Evolutionary conservation across 2,113 vertebrate genomes (phyloP), one percentile per base, ranked within the genome.

Genomic region (Dasypus novemcinctus): DNA sequence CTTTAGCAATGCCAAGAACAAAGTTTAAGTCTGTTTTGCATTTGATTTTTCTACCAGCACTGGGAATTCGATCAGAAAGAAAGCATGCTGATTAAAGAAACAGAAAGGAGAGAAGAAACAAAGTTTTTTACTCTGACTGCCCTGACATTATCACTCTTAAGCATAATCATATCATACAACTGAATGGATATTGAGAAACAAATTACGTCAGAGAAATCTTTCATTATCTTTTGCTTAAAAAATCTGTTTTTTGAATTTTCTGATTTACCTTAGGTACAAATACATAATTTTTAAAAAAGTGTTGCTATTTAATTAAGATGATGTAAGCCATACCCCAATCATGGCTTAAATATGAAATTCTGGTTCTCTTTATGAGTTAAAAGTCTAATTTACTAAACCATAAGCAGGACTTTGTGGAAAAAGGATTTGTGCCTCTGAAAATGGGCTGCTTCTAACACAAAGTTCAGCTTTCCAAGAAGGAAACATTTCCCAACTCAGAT

Each of bases 171-270:
- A 82, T 85, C 8, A 86, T 69, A 91, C 90, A 94, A 27, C 54
- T 82, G 46, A 9, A 68, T 84, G 46, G 27, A 85, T 43, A 46
- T 27, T 63, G 41, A 96, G 41, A 94, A 84, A 94, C 27, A 89
- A 83, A 92, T 33, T 81, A 4, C 52, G 80, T 92, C 78, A 94
- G 69, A 87, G 14, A 25, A 83, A 80, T 72, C 66, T 74, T 94
- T 93, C 66, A 69, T 5, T 15, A 74, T 43, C 14, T 89, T 93
- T 64, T 69, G 33, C 15, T 36, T 95, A 87, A 94, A 95, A 96
- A 79, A n/a, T 33, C 49, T 49, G 20, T 59, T 81, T 46, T 59
- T 85, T 11, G 9, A 71, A 41, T 74, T 52, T 93, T 96, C 31
- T 38, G 71, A 95, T 87, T 95, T 41, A 93, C 41, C 20, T 68